These are phyloP conservation scores for Albula goreensis DNA, from an alignment of 2,113 vertebrate genomes.

Conservation along the genomic window DNA sequence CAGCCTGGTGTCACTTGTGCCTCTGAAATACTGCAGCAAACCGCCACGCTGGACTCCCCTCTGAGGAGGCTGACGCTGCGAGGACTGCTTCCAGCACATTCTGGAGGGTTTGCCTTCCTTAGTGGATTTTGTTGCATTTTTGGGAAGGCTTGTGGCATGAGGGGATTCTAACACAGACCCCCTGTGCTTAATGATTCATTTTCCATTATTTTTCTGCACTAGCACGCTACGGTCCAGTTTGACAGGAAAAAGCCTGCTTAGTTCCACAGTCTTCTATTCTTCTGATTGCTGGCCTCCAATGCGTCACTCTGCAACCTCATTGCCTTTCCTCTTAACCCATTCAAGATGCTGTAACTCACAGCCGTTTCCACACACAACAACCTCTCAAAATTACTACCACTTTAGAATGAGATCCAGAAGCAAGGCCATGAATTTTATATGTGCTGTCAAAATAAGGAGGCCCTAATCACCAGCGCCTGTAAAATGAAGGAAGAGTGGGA, in stretches of 20 bases:
- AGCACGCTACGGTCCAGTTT: no score
- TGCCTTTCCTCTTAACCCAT: no score
- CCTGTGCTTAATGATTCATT: background rate
- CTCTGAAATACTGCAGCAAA: constrained; percentile 24
- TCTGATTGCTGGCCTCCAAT: no score
- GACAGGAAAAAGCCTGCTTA: no score
- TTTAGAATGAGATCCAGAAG: background rate
- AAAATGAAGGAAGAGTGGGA: background rate
- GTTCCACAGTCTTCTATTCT: no score
- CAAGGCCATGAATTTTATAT: background rate
- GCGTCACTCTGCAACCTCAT: no score
- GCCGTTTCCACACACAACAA: background rate
- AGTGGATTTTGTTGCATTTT: background rate
- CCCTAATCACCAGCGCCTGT: background rate
- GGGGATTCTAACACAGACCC: background rate
- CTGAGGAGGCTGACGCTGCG: background rate
- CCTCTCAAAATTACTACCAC: background rate
- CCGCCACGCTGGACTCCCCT: background rate
- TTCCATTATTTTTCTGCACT: background rate
- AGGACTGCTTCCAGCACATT: background rate
- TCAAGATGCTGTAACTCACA: background rate
- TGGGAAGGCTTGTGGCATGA: background rate
- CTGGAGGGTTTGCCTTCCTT: background rate
- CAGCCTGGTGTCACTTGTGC: constrained; percentile 29
- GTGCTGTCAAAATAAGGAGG: background rate